Evolutionary conservation across 1,140 invertebrate genomes (phyloP), one percentile per base, ranked within the genome.

Genomic region (Sycobia sp.): DNA sequence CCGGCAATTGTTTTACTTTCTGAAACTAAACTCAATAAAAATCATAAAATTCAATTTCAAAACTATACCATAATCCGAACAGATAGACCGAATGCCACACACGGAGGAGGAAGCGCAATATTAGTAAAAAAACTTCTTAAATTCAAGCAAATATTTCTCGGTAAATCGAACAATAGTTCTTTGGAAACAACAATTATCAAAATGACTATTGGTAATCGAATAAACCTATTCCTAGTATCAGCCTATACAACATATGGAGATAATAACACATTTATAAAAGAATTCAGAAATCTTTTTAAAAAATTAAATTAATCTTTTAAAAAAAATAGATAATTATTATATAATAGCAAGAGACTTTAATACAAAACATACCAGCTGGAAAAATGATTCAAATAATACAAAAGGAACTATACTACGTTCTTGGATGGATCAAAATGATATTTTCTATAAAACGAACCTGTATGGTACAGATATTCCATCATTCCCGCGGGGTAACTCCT

Each of bases 361-460:
- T 34, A 64, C 72, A 0, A 58, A 53, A 25, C 64, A 69, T 22
- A 29, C 16, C 3, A n/a, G 57, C 10, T 73, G 67, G 68, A 36
- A 36, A 22, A 67, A 73, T 16, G n/a, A 0, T 0, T 9, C 49
- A 1, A 50, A 58, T 14, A 71, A 68, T 10, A 16, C 34, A 0
- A 38, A 65, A 27, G 68, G 71, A 1, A 43, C 16, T 0, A 32
- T 47, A 1, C 18, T 71, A 1, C 44, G 65, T 10, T 62, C 36
- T 16, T 70, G 71, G 69, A 25, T 29, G 0, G 66, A 14, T 10
- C 20, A 57, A 0, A 68, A 71, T 13, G 20, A 25, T 10, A 23
- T 59, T 0, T 4, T 46, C 16, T 68, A 18, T 9, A 69, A 32
- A 69, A 11, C 50, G 0, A 55, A 59, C 23, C 10, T 72, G 25